These are phyloP conservation scores for Andinoacara biseriatus DNA, from an alignment of 2,113 vertebrate genomes.

Conservation along the genomic window DNA sequence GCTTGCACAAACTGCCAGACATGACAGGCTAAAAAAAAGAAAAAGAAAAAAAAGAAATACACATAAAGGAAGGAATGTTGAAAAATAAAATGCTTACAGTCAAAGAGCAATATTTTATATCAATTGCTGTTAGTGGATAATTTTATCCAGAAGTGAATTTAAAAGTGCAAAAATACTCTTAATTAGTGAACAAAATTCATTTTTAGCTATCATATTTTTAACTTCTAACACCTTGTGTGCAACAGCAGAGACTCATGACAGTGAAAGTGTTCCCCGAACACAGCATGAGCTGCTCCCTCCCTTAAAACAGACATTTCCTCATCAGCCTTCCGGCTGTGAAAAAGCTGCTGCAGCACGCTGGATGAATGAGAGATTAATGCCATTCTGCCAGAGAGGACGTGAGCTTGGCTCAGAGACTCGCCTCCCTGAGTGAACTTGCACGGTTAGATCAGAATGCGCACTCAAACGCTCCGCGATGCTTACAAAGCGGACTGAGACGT, in stretches of 20 bases:
- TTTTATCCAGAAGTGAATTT: neutral
- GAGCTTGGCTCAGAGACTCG: neutral
- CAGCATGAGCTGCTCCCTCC: too few relatives aligned
- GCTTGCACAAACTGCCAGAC: too few relatives aligned
- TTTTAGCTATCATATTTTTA: too few relatives aligned
- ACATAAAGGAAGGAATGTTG: neutral
- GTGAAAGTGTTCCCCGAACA: neutral
- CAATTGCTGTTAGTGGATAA: neutral
- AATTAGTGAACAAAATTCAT: too few relatives aligned
- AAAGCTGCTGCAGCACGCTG: neutral
- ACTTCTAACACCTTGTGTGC: neutral
- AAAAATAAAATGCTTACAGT: neutral
- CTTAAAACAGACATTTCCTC: neutral
- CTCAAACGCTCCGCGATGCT: neutral
- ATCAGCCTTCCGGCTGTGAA: neutral
- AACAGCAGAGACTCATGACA: neutral
- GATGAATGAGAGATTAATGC: neutral
- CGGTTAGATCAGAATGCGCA: neutral
- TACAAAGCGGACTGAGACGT: neutral
- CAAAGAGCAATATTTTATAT: neutral
- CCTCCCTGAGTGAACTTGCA: neutral
- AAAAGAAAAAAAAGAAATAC: too few relatives aligned
- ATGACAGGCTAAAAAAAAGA: too few relatives aligned
- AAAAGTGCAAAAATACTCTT: too few relatives aligned
- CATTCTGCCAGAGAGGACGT: neutral